Evolutionary conservation across 2,113 vertebrate species (phyloP), one percentile per base, ranked within the genome.

Genomic region (Eulemur rufifrons): DNA sequence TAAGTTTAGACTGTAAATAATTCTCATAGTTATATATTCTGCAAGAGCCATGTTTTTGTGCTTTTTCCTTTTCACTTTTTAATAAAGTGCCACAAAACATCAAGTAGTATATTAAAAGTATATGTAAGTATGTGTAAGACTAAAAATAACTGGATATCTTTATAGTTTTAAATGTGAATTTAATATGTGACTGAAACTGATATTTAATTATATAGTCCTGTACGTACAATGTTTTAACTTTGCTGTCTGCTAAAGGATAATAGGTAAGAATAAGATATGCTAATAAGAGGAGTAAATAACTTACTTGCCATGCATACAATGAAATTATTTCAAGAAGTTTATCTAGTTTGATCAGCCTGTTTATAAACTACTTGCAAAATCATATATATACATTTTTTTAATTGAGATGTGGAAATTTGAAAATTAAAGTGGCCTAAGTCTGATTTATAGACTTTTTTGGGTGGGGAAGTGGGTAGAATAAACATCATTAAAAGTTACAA

Each of bases 121-220:
- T 52, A 27, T 94, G 12, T 84, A 86, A 78, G n/a, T 50, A 66
- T 45, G 42, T 83, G 9, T 93, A 91, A 96, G 76, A 88, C 50
- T 80, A 34, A 87, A 89, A 47, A 37, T 73, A 64, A 45, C 52
- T 84, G 15, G 52, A 32, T 66, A 9, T 76, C 25, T 77, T 21
- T 83, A 27, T 94, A 37, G 86, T 93, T 96, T 82, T 82, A 88
- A 93, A 81, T 82, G 39, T 94, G 63, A 92, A 87, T 84, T 87
- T 95, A 89, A 6, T 86, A 89, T 66, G 47, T 89, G 50, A 18
- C 25, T 80, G 68, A 91, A 88, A 84, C 11, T 74, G 87, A 20
- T 64, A 2, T 89, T 96, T 86, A 81, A 10, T 91, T 91, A 2
- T 92, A 54, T 25, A 63, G 78, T 5, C 69, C 8, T 71, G 1